Evolutionary conservation across 2,113 vertebrate species (phyloP), one percentile per base, ranked within the genome.

Genomic region (Oncorhynchus clarkii): DNA sequence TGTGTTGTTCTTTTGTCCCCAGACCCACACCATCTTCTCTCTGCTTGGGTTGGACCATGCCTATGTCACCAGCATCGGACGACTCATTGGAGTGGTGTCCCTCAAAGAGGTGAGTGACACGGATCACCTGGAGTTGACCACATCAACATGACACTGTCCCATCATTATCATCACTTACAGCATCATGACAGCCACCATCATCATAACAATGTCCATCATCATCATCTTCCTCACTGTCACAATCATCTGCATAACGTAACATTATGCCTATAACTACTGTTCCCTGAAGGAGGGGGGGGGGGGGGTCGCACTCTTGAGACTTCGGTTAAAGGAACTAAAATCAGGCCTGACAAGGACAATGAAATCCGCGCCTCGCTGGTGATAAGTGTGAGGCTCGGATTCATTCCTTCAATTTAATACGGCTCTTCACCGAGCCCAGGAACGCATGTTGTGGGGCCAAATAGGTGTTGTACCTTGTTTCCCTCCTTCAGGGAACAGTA

Each of bases 11-110:
- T 75, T 64, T n/a, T 64, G 13, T 54, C 81, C 75, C 0, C 92
- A 99, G 97, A 98, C 97, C 2, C 97, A 99, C 90, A 98, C 96
- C 84, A 94, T 99, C 85, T 99, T 99, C 91, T 99, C 97, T 0
- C 92, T 99, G 79, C 89, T 99, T 92, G 97, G 97, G 51, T 91
- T 99, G 73, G 96, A 99, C 90, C 97, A 98, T 0, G 97, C 97
- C 0, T 99, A 97, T 0, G 97, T 99, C 89, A 99, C 97, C 90
- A 98, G 97, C 86, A 98, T 98, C 0, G 97, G 97, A 6, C 93
- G 97, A 13, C 94, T 99, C 79, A 97, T 99, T 31, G 97, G 97
- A 60, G 96, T 98, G 64, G 97, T 99, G 68, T 96, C 97, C 4
- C 93, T 98, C 48, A 97, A 97, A 91, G 97, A 99, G 95, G 97